These are phyloP conservation scores for Seladonia tumulorum DNA, from an alignment of 2,888 invertebrate species.

Conservation along the genomic window DNA sequence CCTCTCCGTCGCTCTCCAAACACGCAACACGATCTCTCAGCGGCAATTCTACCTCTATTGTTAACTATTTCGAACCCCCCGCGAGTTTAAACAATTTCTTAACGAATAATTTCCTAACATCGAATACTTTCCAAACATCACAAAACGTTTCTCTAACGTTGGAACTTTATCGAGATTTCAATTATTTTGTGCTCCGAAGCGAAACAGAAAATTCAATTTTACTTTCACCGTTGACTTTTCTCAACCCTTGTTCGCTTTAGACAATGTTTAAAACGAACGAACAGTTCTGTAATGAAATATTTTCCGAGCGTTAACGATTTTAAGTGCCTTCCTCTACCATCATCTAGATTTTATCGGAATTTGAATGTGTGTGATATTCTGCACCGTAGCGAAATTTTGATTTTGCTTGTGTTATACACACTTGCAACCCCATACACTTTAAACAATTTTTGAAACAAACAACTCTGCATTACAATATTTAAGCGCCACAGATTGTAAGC, in stretches of 20 bases:
- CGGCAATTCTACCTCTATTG: background rate
- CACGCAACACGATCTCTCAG: conserved; percentile 18
- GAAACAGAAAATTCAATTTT: background rate
- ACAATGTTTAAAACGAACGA: background rate
- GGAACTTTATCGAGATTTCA: too few relatives aligned
- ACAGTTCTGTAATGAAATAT: too few relatives aligned
- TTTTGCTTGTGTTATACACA: background rate
- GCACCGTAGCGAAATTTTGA: background rate
- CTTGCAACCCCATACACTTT: background rate
- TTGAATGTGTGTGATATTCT: too few relatives aligned
- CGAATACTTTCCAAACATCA: background rate
- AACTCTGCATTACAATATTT: background rate
- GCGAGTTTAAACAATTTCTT: background rate
- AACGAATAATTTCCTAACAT: background rate
- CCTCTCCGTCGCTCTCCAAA: conserved; percentile 35
- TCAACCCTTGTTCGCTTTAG: background rate
- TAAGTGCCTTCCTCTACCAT: background rate
- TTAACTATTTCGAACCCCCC: background rate
- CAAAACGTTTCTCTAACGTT: too few relatives aligned
- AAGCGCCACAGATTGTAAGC: background rate
- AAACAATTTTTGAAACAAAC: background rate
- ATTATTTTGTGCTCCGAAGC: too few relatives aligned
- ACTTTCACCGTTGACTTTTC: background rate
- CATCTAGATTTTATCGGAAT: too few relatives aligned
- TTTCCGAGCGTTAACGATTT: background rate